phyloP scores from a whole-genome alignment of 2,113 vertebrate genomes.

The Anarrhichthys ocellatus region DNA sequence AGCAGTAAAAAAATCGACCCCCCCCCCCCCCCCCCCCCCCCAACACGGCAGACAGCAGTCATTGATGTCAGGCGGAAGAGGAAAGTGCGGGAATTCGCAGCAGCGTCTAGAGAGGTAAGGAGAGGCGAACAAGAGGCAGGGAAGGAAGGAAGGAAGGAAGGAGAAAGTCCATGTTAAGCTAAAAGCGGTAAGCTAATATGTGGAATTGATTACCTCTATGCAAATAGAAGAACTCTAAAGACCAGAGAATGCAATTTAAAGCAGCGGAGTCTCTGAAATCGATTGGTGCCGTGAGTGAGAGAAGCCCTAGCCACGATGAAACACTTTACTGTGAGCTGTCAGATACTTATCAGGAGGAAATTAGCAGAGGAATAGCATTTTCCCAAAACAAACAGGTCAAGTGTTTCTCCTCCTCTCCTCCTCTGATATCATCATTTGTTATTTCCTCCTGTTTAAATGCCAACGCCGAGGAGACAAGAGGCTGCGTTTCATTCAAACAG shows the following conservation, averaged over 20 bases:
- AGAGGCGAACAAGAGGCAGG: conserved; percentile 23
- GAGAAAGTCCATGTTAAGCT: conserved; percentile 61
- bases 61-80: conserved; percentile 65
- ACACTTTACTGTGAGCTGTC: conserved; percentile 81
- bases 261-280: conserved; percentile 71
- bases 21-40: conserved; percentile 77
- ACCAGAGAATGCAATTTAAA: conserved; percentile 73
- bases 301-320: conserved; percentile 80
- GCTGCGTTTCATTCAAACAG: conserved; percentile 67
- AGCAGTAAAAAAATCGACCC: conserved; percentile 79
- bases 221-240: conserved; percentile 76
- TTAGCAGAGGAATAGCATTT: conserved; percentile 81
- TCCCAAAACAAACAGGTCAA: conserved; percentile 84
- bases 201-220: conserved; percentile 80
- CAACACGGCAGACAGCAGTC: conserved; percentile 75
- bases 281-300: conserved; percentile 70
- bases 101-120: conserved; percentile 43
- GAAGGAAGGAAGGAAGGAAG: conserved; percentile 30
- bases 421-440: conserved; percentile 74
- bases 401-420: conserved; percentile 35
- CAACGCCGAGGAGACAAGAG: conserved; percentile 57
- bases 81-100: conserved; percentile 59
- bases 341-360: conserved; percentile 85
- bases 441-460: conserved; percentile 76
- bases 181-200: conserved; percentile 68